phyloP scores from a whole-genome alignment of 2,888 invertebrate species.

The Ditylenchus weischeri region DNA sequence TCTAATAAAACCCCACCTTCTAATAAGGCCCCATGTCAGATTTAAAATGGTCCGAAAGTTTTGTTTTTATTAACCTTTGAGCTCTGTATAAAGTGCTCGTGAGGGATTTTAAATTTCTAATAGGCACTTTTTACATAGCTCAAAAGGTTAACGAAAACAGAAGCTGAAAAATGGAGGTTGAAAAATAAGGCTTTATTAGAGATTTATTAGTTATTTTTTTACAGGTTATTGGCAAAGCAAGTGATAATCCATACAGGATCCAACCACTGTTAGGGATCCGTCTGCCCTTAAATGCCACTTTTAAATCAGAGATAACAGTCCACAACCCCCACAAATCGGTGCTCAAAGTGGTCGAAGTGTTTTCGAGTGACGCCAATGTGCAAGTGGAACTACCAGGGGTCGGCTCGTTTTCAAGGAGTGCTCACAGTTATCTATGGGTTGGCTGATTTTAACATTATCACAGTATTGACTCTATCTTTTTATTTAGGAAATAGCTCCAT shows the following conservation, averaged over 20 bases:
- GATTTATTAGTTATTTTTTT: not conserved
- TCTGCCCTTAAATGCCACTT: constrained; percentile 84
- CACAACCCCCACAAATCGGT: constrained; percentile 87
- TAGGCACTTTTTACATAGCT: no score
- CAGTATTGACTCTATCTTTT: constrained; percentile 25
- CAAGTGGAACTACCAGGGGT: constrained; percentile 77
- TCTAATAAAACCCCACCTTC: no score
- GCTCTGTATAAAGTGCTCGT: no score
- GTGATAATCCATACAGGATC: constrained; percentile 78
- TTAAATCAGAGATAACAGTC: constrained; percentile 82
- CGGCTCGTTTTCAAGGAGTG: constrained; percentile 15
- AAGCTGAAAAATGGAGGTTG: no score
- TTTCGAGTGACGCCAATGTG: constrained; percentile 78
- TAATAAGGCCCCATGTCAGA: no score
- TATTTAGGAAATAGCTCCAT: constrained; percentile 74
- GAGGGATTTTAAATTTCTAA: no score
- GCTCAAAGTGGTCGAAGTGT: constrained; percentile 70
- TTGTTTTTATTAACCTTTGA: no score
- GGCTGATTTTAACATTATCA: not conserved
- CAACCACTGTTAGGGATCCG: constrained; percentile 84
- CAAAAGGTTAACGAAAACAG: no score
- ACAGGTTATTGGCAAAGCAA: constrained; percentile 26
- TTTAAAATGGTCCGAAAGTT: no score
- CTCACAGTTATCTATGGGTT: constrained; percentile 5
- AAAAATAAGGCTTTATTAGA: no score